Evolutionary conservation across 2,888 invertebrate species (phyloP), one percentile per base, ranked within the genome.

Genomic region (Epinotia nisella): DNA sequence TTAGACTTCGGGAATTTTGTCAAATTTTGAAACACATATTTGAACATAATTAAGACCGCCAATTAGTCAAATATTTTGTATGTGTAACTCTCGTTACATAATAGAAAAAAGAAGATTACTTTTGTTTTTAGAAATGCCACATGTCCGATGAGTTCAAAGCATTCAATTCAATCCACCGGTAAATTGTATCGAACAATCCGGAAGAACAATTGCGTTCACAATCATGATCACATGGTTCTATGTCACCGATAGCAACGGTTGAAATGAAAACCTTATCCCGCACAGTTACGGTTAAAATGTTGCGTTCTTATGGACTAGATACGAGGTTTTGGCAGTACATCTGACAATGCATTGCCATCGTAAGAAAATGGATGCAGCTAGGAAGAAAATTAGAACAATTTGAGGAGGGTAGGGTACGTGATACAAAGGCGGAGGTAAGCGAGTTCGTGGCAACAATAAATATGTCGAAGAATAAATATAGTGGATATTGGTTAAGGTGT

Each of bases 131-230:
- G n/a, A 45, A 13, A 29, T 15, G 69, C 53, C 41, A 45, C 35
- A 61, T 56, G 49, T 72, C 39, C 72, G 62, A 68, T 56, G 61
- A 68, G 55, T 35, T 56, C 56, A 61, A 67, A 67, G 61, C 67
- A 49, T n/a, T 61, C 53, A 15, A 41, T 0, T 29, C 70, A 58
- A 35, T 74, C 74, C n/a, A 76, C 74, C 77, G 75, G 74, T 61
- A 76, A 77, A 77, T 76, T 75, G 77, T 74, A 75, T 74, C 75
- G 70, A 74, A 72, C 68, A 72, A 64, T 69, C 71, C 70, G 53
- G 58, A 56, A 64, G 66, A 71, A 70, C 51, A 21, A 55, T 56
- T n/a, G 58, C 55, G 39, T 5, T 21, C 55, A 39, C 39, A n/a
- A n/a, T n/a, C n/a, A 56, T 15, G 41, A 55, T 11, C 55, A 39